Evolutionary conservation across 1,140 invertebrate species (phyloP).

Genomic region (Centruroides sculpturatus): DNA sequence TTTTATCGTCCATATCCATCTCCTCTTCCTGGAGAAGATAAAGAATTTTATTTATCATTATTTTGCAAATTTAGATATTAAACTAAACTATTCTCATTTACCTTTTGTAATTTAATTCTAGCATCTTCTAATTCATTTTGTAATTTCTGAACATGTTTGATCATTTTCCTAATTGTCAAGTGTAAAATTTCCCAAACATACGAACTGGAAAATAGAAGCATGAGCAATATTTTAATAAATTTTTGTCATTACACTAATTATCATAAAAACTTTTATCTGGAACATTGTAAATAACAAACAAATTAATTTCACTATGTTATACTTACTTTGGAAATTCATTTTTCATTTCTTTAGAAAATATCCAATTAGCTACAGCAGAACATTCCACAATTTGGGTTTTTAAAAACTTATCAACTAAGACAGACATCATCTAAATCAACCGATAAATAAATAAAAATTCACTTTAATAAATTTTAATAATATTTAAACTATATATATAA

Average conservation of each 20-base stretch:
- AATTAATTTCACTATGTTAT: background rate
- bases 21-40: constrained; percentile 12
- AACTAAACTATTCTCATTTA: constrained; percentile 1
- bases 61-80: constrained; percentile 24
- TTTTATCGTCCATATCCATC: constrained; percentile 49
- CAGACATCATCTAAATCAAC: constrained; percentile 67
- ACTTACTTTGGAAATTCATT: constrained; percentile 75
- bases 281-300: no score
- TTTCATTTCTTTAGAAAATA: constrained; percentile 94
- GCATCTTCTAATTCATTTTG: constrained; percentile 70
- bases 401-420: constrained; percentile 90
- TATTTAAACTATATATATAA: background rate
- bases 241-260: background rate
- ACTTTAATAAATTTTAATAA: constrained; percentile 7
- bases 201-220: constrained; percentile 34
- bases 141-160: constrained; percentile 79
- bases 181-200: constrained; percentile 98
- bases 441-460: constrained; percentile 6
- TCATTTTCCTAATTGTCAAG: constrained; percentile 91
- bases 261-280: no score
- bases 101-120: constrained; percentile 61
- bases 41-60: background rate
- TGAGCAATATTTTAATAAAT: background rate
- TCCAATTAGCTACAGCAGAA: constrained; percentile 93
- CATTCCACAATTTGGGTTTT: constrained; percentile 96